phyloP scores from a whole-genome alignment of 2,888 invertebrate species.

The Microplitis manilae region DNA sequence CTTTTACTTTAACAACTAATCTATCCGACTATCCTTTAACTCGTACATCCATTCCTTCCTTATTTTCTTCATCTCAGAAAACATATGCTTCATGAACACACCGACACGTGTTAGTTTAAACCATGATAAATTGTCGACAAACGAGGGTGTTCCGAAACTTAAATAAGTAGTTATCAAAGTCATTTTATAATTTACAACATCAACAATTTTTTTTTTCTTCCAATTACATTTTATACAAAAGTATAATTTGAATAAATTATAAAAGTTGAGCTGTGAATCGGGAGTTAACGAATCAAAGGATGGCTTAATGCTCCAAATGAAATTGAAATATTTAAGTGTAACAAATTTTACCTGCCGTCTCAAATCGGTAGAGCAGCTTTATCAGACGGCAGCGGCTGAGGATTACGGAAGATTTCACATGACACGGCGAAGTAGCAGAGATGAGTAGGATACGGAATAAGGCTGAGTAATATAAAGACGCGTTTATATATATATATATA shows the following conservation, averaged over 20 bases:
- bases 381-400: conserved; percentile 5
- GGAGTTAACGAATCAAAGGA: conserved; percentile 5
- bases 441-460: background rate
- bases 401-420: conserved; percentile 16
- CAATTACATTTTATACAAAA: too few species aligned
- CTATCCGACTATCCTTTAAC: conserved; percentile 12
- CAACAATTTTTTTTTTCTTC: background rate
- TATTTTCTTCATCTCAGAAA: conserved; percentile 22
- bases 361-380: conserved; percentile 19
- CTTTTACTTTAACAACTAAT: conserved; percentile 1
- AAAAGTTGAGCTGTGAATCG: conserved; percentile 1
- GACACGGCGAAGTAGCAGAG: background rate
- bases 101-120: conserved; percentile 36
- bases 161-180: conserved; percentile 38
- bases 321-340: conserved; percentile 36
- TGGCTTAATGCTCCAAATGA: conserved; percentile 31
- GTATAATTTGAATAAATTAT: too few species aligned
- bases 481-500: conserved; percentile 3
- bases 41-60: background rate
- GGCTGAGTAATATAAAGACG: conserved; percentile 10
- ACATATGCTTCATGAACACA: conserved; percentile 31
- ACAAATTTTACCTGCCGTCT: conserved; percentile 36
- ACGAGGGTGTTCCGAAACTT: conserved; percentile 36
- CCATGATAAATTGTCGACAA: conserved; percentile 35
- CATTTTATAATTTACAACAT: conserved; percentile 35